phyloP scores from a whole-genome alignment of 2,888 invertebrate species.

The Pristionchus fissidentatus region DNA sequence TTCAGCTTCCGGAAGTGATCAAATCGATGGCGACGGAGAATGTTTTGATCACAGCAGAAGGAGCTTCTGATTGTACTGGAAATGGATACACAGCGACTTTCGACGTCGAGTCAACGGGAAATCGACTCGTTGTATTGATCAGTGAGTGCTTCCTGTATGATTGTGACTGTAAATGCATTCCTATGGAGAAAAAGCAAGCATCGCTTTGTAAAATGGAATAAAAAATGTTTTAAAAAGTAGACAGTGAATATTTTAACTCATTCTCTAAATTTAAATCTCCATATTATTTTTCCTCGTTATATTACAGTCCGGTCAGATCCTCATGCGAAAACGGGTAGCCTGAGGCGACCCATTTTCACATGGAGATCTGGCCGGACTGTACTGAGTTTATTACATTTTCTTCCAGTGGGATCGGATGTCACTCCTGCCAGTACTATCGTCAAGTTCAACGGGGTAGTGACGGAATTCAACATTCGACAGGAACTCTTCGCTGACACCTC shows the following conservation, averaged over 20 bases:
- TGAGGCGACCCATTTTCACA: neutral
- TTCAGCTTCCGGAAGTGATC: neutral
- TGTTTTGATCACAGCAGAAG: constrained; percentile 30
- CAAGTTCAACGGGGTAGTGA: neutral
- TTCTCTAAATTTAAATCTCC: too few relatives aligned
- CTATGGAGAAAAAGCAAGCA: neutral
- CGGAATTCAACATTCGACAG: neutral
- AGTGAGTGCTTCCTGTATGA: neutral
- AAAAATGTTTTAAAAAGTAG: too few relatives aligned
- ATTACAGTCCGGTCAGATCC: too few relatives aligned
- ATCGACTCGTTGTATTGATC: constrained; percentile 21
- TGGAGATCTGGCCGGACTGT: too few relatives aligned
- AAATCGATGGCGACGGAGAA: constrained; percentile 24
- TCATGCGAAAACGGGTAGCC: neutral
- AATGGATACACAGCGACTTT: neutral
- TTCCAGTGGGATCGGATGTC: constrained; percentile 40
- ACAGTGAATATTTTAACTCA: too few relatives aligned
- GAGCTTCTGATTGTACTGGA: constrained; percentile 29
- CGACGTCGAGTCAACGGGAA: constrained; percentile 16
- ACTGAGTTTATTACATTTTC: neutral
- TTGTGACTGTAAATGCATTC: neutral
- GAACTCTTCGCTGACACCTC: constrained; percentile 30
- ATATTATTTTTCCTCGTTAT: too few relatives aligned
- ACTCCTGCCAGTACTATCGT: neutral
- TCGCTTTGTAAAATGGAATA: neutral